These are phyloP conservation scores for Thera obeliscata DNA, from an alignment of 2,888 invertebrate genomes.

Conservation along the genomic window DNA sequence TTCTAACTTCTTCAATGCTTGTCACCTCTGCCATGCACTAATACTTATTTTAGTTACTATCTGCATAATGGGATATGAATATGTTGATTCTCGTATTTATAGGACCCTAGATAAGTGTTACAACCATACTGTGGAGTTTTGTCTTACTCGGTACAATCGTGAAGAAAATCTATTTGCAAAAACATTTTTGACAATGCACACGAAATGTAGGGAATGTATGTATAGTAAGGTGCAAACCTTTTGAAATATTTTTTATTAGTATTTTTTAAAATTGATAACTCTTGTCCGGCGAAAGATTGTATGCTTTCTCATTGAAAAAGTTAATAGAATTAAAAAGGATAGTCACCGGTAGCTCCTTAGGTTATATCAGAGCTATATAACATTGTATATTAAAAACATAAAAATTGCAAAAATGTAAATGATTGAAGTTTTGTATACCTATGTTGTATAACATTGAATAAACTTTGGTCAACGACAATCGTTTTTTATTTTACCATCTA, in stretches of 20 bases:
- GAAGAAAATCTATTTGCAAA: conserved; percentile 54
- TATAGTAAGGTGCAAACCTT: conserved; percentile 56
- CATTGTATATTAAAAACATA: conserved; percentile 77
- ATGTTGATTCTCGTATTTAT: conserved; percentile 52
- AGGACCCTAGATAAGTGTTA: conserved; percentile 64
- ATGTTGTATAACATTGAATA: conserved; percentile 60
- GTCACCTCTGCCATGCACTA: conserved; percentile 47
- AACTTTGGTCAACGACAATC: conserved; percentile 69
- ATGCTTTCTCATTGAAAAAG: conserved; percentile 68
- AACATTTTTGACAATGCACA: conserved; percentile 61
- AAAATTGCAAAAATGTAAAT: conserved; percentile 78
- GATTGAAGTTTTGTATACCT: conserved; percentile 66
- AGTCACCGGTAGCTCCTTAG: conserved; percentile 76
- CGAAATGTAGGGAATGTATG: conserved; percentile 51
- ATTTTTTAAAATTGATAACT: conserved; percentile 72
- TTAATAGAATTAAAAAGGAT: conserved; percentile 66
- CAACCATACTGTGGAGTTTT: conserved; percentile 61
- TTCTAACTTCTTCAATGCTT: conserved; percentile 57
- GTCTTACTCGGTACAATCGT: conserved; percentile 53
- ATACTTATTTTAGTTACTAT: conserved; percentile 55
- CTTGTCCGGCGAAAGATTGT: conserved; percentile 58
- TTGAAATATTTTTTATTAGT: conserved; percentile 68
- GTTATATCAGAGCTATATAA: conserved; percentile 62
- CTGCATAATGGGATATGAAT: conserved; percentile 58
- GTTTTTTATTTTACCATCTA: conserved; percentile 56